phyloP scores from a whole-genome alignment of 2,113 vertebrate genomes.

The Platichthys flesus region DNA sequence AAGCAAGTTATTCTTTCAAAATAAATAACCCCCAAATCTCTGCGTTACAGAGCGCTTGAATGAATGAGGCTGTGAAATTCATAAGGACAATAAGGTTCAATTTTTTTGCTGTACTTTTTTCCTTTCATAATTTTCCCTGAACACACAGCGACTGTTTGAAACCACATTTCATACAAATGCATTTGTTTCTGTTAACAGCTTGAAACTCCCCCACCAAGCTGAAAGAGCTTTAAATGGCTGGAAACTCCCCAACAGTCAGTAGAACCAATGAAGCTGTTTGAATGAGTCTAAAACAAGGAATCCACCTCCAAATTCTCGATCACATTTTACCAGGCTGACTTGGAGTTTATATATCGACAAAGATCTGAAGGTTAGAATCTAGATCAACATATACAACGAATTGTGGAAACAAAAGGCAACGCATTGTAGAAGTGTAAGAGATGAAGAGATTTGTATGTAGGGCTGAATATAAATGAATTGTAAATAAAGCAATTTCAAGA shows the following conservation, averaged over 20 bases:
- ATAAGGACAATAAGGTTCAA: neutral
- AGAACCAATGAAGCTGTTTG: neutral
- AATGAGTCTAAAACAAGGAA: neutral
- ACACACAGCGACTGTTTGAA: conserved; percentile 5
- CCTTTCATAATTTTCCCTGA: neutral
- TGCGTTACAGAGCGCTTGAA: neutral
- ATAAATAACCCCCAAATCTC: neutral
- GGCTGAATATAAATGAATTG: too few relatives aligned
- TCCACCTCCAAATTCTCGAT: too few relatives aligned
- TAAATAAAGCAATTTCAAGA: too few relatives aligned
- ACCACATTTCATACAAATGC: conserved; percentile 2
- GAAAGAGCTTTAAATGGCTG: neutral
- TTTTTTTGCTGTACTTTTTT: neutral
- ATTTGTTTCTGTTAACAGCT: conserved; percentile 9
- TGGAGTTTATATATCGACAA: too few relatives aligned
- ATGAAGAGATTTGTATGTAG: too few relatives aligned
- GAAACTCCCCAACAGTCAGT: conserved; percentile 28
- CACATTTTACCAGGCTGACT: too few relatives aligned
- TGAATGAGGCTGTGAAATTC: neutral
- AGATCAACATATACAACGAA: too few relatives aligned
- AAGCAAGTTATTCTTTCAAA: neutral
- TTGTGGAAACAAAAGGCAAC: too few relatives aligned
- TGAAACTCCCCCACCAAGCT: conserved; percentile 3
- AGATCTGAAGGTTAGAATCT: too few relatives aligned
- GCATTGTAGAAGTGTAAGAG: too few relatives aligned